phyloP scores from a whole-genome alignment of 2,888 invertebrate species.

The Creontiades dilutus region DNA sequence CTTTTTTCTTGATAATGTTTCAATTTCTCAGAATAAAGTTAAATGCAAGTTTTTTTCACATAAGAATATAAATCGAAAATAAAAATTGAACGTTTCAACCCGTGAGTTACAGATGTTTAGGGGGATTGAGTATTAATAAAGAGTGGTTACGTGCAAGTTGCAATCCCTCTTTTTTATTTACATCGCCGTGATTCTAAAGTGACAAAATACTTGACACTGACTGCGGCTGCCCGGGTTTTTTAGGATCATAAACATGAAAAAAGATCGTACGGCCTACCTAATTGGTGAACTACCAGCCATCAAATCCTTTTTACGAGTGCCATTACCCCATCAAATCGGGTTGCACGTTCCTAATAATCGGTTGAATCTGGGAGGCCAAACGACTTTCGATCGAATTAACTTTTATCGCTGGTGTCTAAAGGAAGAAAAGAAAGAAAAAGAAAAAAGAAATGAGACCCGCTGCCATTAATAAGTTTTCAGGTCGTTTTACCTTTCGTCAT shows the following conservation, averaged over 20 bases:
- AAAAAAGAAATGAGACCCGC: not conserved
- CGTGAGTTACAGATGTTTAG: too few relatives aligned
- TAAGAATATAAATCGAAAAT: too few relatives aligned
- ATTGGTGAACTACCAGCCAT: not conserved
- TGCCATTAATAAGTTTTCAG: not conserved
- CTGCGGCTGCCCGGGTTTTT: not conserved
- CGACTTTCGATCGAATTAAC: constrained; percentile 15
- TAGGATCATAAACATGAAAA: not conserved
- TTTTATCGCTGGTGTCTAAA: not conserved
- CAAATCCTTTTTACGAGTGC: not conserved
- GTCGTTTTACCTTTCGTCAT: constrained; percentile 23
- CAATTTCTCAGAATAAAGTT: too few relatives aligned
- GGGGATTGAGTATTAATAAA: too few relatives aligned
- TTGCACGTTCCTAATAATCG: not conserved
- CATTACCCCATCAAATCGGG: not conserved
- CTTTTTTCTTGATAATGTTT: too few relatives aligned
- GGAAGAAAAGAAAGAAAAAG: not conserved
- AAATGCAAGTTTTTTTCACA: too few relatives aligned
- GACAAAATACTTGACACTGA: not conserved
- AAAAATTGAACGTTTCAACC: too few relatives aligned
- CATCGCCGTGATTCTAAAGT: not conserved
- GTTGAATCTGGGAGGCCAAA: not conserved
- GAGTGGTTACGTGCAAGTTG: too few relatives aligned
- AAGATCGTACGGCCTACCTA: not conserved
- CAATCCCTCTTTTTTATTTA: not conserved